Base-by-base conservation (phyloP, 2,113 vertebrate species). In the Nothoprocta pentlandii region DNA sequence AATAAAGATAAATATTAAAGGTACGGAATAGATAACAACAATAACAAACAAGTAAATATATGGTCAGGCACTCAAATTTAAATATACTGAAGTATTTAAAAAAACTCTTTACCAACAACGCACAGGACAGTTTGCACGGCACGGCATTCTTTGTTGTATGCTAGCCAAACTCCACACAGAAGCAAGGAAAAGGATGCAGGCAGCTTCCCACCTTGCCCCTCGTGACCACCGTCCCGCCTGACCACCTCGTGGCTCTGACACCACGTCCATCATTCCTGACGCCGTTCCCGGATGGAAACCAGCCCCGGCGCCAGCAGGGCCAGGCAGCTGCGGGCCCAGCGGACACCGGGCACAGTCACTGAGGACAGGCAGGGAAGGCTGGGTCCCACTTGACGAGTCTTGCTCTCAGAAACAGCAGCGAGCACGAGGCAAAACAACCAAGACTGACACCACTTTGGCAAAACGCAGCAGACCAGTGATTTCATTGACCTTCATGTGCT, bases 161-260 rank as follows among this genome's bases (percentile, higher is more conserved):
- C 17, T 21, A 74, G 20, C 26, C 58, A 22, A 9, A 8, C 10
- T 26, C 74, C 17, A 51, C 4, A 3, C 0, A 41, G 28, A 3
- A 26, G 61, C 42, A 66, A 34, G 26, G 39, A 20, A 58, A 51
- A n/a, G 68, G 15, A 90, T 51, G 0, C 15, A 12, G 13, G 23
- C 7, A 13, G 36, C 19, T 86, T 80, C 56, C 70, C 64, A 54
- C 36, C n/a, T 47, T 46, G 44, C 20, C 44, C 30, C 13, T 10
- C 25, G 51, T 54, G 36, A 39, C 36, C 36, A 39, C 36, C 36
- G 6, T 39, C 36, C 36, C 36, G 36, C 36, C 16, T 63, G 20
- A 82, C 39, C 80, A 28, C 92, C 54, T n/a, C n/a, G 44, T 66
- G 78, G 34, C 63, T 88, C 76, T 86, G 49, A 58, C 16, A 80